Evolutionary conservation across 2,888 invertebrate genomes (phyloP), one percentile per base, ranked within the genome.

Genomic region (Tricholauxania praeusta): DNA sequence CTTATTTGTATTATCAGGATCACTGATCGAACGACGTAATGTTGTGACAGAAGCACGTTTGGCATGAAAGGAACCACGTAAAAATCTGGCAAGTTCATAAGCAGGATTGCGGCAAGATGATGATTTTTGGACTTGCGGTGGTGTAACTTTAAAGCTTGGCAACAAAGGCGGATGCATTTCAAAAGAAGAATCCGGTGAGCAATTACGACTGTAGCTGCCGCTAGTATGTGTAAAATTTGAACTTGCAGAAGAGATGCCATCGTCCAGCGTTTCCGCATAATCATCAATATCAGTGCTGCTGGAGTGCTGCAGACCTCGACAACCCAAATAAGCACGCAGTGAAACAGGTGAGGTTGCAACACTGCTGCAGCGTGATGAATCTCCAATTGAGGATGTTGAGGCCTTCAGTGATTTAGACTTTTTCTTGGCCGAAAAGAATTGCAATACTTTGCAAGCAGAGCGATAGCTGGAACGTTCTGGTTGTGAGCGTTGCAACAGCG

Each of bases 141-240:
- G 86, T 8, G 87, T 86, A 14, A 87, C 78, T 79, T 85, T 86
- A 77, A 87, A 87, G 48, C 82, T 84, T 71, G 87, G 87, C 78
- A 87, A 72, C 49, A 86, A 72, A 7, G 87, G 85, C 4, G 86
- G 82, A 72, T 86, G 87, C 82, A 86, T 78, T 78, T 86, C 86
- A 71, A 85, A 86, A 19, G 86, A 86, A 28, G 86, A 84, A 63
- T 86, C 84, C 4, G 83, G 81, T 1, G 86, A 83, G 17, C 79
- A 79, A 78, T 84, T 85, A 47, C 79, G 80, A 65, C 81, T 81
- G 63, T 74, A 72, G 14, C 77, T 74, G 60, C 76, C 75, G 63
- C 68, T 22, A 49, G 53, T 74, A 53, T 79, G 78, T 51, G 79
- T 80, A 52, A 80, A 72, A 49, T 78, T 78, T 12, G 81, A 82